Percentiles rank a stretch among this genome's conserved stretches.
phyloP scores from a whole-genome alignment of 2,113 vertebrate species.

The Catharus minimus region DNA sequence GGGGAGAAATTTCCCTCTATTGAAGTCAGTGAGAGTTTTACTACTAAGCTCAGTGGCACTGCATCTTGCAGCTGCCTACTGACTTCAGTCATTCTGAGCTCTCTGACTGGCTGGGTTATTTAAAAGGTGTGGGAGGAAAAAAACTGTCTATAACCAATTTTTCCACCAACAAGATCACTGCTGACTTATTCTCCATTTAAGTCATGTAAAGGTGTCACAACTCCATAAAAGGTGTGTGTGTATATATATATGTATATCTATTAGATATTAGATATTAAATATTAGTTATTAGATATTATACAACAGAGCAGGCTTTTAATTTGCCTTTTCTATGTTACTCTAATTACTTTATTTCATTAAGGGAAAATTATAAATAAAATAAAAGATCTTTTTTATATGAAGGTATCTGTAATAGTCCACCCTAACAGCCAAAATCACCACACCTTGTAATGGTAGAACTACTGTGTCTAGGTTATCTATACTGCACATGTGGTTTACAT shows the following conservation, averaged over 20 bases:
- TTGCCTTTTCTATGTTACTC: neutral
- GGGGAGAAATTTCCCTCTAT: slow-evolving; percentile 7
- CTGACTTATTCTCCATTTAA: neutral
- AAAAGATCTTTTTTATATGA: neutral
- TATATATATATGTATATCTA: neutral
- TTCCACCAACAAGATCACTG: neutral
- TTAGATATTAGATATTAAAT: neutral
- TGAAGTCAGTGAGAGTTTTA: slow-evolving; percentile 13
- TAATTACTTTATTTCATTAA: neutral
- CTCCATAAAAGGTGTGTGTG: neutral
- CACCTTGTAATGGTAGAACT: neutral
- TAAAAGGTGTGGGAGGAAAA: neutral
- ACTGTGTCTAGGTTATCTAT: neutral
- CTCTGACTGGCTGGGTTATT: neutral
- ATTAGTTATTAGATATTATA: neutral
- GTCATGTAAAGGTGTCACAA: neutral
- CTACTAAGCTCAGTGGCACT: neutral
- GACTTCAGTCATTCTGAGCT: neutral
- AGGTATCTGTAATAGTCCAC: neutral
- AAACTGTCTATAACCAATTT: neutral
- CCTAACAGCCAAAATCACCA: neutral
- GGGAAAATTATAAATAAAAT: neutral
- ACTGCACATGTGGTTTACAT: neutral
- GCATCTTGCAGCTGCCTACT: neutral
- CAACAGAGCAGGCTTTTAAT: neutral